Evolutionary conservation across 2,888 invertebrate genomes (phyloP).

Genomic region (Electrophaes corylata): DNA sequence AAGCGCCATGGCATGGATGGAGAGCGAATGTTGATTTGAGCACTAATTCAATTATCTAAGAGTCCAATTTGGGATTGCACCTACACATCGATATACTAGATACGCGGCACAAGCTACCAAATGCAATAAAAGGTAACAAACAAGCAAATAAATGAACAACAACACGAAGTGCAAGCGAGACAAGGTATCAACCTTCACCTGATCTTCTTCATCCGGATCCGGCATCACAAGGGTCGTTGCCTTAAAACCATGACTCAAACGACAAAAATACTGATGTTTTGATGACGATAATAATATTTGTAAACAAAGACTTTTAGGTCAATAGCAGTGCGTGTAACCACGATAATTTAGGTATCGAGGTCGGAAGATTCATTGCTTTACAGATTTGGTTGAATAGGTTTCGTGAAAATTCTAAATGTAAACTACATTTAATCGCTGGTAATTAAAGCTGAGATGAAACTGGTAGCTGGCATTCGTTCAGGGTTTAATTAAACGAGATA

Average conservation of each 20-base stretch:
- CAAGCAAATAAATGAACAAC: not conserved
- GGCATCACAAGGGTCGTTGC: not conserved
- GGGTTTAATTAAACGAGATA: not conserved
- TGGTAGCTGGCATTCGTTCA: not conserved
- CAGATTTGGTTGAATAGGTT: conserved; percentile 3
- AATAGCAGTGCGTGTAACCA: conserved; percentile 20
- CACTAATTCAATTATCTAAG: too few relatives aligned
- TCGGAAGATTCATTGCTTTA: not conserved
- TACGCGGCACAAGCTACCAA: too few relatives aligned
- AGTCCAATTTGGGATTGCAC: too few relatives aligned
- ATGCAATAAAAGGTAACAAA: too few relatives aligned
- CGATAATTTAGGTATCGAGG: conserved; percentile 22
- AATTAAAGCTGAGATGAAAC: too few relatives aligned
- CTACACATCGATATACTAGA: too few relatives aligned
- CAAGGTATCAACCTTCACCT: not conserved
- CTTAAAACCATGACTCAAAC: conserved; percentile 9
- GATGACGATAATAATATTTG: conserved; percentile 39
- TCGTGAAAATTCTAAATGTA: conserved; percentile 1
- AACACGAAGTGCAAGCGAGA: not conserved
- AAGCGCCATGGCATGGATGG: too few relatives aligned
- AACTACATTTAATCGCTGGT: not conserved
- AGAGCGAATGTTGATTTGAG: too few relatives aligned
- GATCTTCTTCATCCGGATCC: not conserved
- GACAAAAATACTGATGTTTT: conserved; percentile 8
- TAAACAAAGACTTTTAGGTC: conserved; percentile 36